These are phyloP conservation scores for Ceratoteleas bidentatus DNA, from an alignment of 1,140 invertebrate genomes.

Conservation along the genomic window DNA sequence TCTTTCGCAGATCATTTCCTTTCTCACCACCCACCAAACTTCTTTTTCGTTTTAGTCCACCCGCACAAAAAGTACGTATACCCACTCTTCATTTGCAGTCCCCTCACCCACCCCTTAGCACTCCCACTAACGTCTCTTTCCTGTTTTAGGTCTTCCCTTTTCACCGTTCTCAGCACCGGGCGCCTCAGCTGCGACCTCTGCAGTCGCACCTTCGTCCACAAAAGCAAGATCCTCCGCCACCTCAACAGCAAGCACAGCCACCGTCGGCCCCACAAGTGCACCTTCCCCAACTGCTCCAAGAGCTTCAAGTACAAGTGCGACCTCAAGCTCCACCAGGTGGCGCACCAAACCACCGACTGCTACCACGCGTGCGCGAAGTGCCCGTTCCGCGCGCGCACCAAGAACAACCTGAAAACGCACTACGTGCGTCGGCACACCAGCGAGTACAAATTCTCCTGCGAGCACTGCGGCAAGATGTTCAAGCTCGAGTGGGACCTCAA, in stretches of 20 bases:
- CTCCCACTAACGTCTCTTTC: too few relatives aligned
- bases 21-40: too few relatives aligned
- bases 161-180: constrained; percentile 56
- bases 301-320: constrained; percentile 86
- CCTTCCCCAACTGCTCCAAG: constrained; percentile 83
- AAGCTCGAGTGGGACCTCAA: constrained; percentile 78
- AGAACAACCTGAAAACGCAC: constrained; percentile 80
- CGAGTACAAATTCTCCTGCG: constrained; percentile 83
- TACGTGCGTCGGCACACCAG: constrained; percentile 80
- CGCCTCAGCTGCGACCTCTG: constrained; percentile 78
- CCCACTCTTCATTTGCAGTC: too few relatives aligned
- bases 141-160: too few relatives aligned
- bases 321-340: constrained; percentile 72
- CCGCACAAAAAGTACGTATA: too few relatives aligned
- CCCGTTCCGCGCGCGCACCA: constrained; percentile 79
- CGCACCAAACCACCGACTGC: constrained; percentile 45
- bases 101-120: too few relatives aligned
- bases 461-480: constrained; percentile 81
- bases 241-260: constrained; percentile 78
- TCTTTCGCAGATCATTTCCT: too few relatives aligned
- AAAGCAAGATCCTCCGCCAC: constrained; percentile 83
- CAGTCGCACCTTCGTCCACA: constrained; percentile 77
- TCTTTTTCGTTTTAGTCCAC: too few relatives aligned
- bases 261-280: constrained; percentile 86
- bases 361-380: constrained; percentile 76